phyloP scores from a whole-genome alignment of 2,113 vertebrate species.

The Galemys pyrenaicus region DNA sequence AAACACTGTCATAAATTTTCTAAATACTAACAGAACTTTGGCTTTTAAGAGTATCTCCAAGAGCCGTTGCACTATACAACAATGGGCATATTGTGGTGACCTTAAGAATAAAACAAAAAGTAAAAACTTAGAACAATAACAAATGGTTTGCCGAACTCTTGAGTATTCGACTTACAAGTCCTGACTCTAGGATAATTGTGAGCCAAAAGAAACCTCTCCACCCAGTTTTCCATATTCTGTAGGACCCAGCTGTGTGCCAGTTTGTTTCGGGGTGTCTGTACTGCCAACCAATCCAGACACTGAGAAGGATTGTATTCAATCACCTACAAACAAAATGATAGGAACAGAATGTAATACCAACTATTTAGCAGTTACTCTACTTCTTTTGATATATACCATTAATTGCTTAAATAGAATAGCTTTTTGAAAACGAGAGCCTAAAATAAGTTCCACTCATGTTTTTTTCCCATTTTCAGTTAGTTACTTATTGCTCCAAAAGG shows the following conservation, averaged over 20 bases:
- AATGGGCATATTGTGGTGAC: not conserved
- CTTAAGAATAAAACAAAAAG: conserved; percentile 53
- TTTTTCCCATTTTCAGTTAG: not conserved
- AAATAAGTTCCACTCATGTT: not conserved
- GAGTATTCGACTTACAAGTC: conserved; percentile 91
- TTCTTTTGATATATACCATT: conserved; percentile 31
- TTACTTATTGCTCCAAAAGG: not conserved
- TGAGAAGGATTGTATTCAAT: conserved; percentile 99
- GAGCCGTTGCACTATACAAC: not conserved
- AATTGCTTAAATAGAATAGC: not conserved
- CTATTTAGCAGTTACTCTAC: conserved; percentile 30
- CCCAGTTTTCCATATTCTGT: conserved; percentile 99
- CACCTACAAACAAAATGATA: conserved; percentile 86
- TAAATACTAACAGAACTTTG: not conserved
- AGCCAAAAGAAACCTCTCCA: conserved; percentile 97
- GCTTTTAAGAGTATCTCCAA: not conserved
- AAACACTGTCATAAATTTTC: not conserved
- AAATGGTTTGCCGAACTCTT: conserved; percentile 69
- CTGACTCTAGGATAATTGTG: conserved; percentile 99
- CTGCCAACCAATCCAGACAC: conserved; percentile 98
- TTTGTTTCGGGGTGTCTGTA: conserved; percentile 98
- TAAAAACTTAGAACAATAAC: conserved; percentile 54
- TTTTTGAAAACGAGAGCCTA: conserved; percentile 16
- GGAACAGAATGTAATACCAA: not conserved
- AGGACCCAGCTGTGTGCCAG: conserved; percentile 99